Evolutionary conservation across 2,888 invertebrate genomes (phyloP).

Genomic region (Volucella bombylans): DNA sequence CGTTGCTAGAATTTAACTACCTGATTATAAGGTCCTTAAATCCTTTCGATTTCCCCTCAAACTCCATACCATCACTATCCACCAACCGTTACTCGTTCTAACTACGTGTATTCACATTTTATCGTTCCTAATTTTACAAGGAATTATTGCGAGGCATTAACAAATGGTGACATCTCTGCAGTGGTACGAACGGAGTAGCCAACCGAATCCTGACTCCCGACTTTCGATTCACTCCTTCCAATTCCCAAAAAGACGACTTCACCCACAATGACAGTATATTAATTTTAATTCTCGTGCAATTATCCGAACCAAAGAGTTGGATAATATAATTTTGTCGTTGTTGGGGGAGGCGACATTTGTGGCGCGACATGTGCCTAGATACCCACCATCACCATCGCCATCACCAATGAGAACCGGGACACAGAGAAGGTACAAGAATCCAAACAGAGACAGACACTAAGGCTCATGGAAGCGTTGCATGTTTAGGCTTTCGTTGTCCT

Average conservation of each 20-base stretch:
- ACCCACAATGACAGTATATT: slow-evolving; percentile 78
- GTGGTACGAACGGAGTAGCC: slow-evolving; percentile 50
- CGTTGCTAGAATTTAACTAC: slow-evolving; percentile 71
- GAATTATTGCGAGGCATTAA: slow-evolving; percentile 71
- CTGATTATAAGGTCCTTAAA: slow-evolving; percentile 74
- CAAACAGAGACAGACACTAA: too few relatives aligned
- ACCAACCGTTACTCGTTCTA: not conserved
- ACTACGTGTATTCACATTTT: slow-evolving; percentile 49
- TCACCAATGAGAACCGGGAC: slow-evolving; percentile 45
- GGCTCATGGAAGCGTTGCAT: slow-evolving; percentile 54
- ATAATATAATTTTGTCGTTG: slow-evolving; percentile 69
- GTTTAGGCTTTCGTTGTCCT: slow-evolving; percentile 66
- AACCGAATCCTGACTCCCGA: not conserved
- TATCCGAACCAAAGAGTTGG: slow-evolving; percentile 79
- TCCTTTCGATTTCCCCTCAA: slow-evolving; percentile 63
- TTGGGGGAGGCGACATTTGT: slow-evolving; percentile 54
- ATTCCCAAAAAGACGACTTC: slow-evolving; percentile 35
- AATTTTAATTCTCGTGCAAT: slow-evolving; percentile 82
- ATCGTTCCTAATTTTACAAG: slow-evolving; percentile 72
- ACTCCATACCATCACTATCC: not conserved
- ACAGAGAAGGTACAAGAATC: slow-evolving; percentile 22
- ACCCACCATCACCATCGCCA: slow-evolving; percentile 31
- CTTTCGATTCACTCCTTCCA: not conserved
- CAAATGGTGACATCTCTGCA: slow-evolving; percentile 72
- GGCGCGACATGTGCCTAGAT: slow-evolving; percentile 58